Base-by-base conservation (phyloP, 37 sponge, comb jelly and placozoan genomes). In the Crambe crambe region DNA sequence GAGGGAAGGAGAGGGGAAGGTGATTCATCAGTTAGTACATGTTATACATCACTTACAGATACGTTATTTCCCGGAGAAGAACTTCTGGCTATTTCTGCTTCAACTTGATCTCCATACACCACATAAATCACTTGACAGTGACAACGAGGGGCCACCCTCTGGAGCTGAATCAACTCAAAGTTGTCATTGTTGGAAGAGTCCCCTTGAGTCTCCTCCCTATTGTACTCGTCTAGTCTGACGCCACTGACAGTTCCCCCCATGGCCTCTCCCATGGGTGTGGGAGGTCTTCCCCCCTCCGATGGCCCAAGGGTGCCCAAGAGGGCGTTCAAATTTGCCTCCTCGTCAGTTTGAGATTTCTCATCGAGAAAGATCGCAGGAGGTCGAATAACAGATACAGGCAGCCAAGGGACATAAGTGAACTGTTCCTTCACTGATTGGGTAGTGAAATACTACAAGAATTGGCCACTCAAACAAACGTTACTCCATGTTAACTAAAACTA, bases 121-220 rank as follows among this genome's bases (percentile, higher is more conserved):
- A 91, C 83, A 38, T 89, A 95, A 78, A 83, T 85, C 10, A 95
- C 68, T 26, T 95, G 84, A 34, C 93, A 91, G 71, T 86, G 82
- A 41, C 95, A 92, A n/a, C 90, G 86, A 4, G 95, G 86, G 21
- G 90, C 87, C 3, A 95, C 86, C 23, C 95, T 36, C 74, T 95
- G 95, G 47, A 95, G 80, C 47, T 91, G 89, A 0, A 80, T 54
- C n/a, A n/a, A n/a, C n/a, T n/a, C n/a, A n/a, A n/a, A n/a, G n/a
- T n/a, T n/a, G n/a, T n/a, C n/a, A n/a, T n/a, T n/a, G 32, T 39
- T 58, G 62, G 29, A 15, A 15, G 23, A 61, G 17, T 23, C 20
- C 27, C 59, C 59, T 20, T 23, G 26, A 12, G 40, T 0, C 22
- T 21, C 56, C 51, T 31, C 63, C 15, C 12, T 20, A 29, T 62